A percentile compares a stretch with the other conserved stretches of the same genome.
Evolutionary conservation across 1,140 invertebrate species (phyloP).

Genomic region (Pararge aegeria): DNA sequence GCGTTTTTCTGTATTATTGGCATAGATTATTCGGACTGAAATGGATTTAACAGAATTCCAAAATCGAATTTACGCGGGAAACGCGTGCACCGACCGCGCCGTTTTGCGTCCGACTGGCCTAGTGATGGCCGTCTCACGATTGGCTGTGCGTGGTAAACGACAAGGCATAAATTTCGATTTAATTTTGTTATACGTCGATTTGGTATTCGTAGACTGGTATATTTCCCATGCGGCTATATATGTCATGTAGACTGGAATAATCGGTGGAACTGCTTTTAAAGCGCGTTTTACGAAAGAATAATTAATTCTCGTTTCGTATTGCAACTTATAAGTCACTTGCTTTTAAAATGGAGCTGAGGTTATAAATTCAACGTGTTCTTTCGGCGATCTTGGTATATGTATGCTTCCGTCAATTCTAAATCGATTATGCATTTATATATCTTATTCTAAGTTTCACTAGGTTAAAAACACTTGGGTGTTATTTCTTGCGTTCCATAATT

Average conservation of each 20-base stretch:
- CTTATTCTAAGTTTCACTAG: too few relatives aligned
- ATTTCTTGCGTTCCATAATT: too few relatives aligned
- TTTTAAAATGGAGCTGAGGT: too few relatives aligned
- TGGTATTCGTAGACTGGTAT: background rate
- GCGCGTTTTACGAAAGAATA: too few relatives aligned
- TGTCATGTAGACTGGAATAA: background rate
- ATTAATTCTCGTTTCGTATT: too few relatives aligned
- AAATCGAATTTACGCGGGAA: slow-evolving; percentile 25
- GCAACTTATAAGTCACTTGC: too few relatives aligned
- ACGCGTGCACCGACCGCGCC: slow-evolving; percentile 26
- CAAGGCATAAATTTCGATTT: background rate
- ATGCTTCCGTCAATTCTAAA: too few relatives aligned
- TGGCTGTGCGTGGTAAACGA: background rate
- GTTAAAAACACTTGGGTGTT: too few relatives aligned
- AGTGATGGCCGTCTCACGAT: slow-evolving; percentile 9
- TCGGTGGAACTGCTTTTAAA: too few relatives aligned
- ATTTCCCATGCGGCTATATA: background rate
- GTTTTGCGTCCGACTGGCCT: slow-evolving; percentile 26
- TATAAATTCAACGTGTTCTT: too few relatives aligned
- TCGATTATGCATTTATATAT: too few relatives aligned
- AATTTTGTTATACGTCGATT: background rate
- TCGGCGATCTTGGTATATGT: too few relatives aligned
- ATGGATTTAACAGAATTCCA: slow-evolving; percentile 1
- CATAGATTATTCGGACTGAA: slow-evolving; percentile 9
- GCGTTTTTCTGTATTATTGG: slow-evolving; percentile 5